Evolutionary conservation across 2,797 vertebrate genomes (phyloP), one percentile per base, ranked within the genome.

Genomic region (Phalloptychus januarius): DNA sequence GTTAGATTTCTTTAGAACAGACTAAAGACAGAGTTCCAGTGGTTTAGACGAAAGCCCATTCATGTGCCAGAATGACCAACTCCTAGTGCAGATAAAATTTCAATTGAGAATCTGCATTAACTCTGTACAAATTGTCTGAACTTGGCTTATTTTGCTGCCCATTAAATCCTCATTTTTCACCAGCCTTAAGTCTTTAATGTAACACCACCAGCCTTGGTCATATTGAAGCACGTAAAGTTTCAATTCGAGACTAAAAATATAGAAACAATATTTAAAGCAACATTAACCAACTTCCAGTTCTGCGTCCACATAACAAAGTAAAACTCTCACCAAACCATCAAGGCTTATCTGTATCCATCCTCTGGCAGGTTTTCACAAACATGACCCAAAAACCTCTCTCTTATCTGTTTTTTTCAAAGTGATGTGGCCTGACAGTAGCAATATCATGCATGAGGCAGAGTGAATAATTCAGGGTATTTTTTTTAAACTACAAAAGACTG

Each of bases 391-490:
- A 92, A 91, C 77, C 80, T 87, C 84, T 74, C 85, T 86, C 79
- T 91, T 84, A 90, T 93, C 91, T 83, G 79, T 50, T 90, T 88
- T 50, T 52, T 80, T 89, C 81, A 88, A 91, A 92, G 88, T 83
- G 89, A 95, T 92, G 81, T 61, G 88, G 87, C 87, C 80, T 90
- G 93, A 94, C 92, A 94, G 90, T 69, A 40, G 88, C 74, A 80
- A 85, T 91, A 91, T 92, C 92, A 92, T 83, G 87, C 90, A 89
- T 87, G 87, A 90, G 86, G 88, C 80, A 44, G 56, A 83, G 79
- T 91, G 93, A 93, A 95, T 95, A 92, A 95, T 95, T 95, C 88
- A 94, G 83, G 75, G 82, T 83, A 85, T 91, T 92, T 94, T 90
- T 48, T 48, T 20, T 84, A 90, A 94, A 91, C 91, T 92, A 94